Conservation (phyloP, 2,797 vertebrate species). For the Pseudochirops corinnae region DNA sequence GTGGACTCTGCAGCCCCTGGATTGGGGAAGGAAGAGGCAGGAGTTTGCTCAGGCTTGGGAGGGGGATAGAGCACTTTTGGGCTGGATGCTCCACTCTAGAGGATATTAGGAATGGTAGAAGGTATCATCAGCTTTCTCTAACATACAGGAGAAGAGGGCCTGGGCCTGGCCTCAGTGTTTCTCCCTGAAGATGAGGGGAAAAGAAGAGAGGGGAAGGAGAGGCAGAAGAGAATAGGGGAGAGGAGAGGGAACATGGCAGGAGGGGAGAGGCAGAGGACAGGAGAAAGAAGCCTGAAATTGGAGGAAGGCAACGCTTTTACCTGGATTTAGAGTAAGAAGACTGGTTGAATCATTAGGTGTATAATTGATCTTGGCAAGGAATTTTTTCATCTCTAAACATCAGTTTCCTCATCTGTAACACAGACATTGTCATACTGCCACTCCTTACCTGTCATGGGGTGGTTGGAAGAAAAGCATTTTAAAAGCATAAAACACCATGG, state of each 20-base stretch:
- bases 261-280: not conserved
- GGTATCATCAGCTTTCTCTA: not conserved
- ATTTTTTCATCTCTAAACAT: not conserved
- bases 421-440: not conserved
- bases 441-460: not conserved
- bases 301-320: not conserved
- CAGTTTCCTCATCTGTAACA: not conserved
- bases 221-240: not conserved
- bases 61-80: not conserved
- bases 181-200: not conserved
- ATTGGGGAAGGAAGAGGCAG: not conserved
- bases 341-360: not conserved
- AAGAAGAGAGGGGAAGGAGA: not conserved
- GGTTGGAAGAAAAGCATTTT: not conserved
- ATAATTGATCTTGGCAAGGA: not conserved
- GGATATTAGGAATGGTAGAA: not conserved
- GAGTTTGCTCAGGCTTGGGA: not conserved
- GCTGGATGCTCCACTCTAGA: not conserved
- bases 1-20: not conserved
- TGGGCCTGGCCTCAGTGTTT: not conserved
- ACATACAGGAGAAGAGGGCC: not conserved
- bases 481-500: not conserved
- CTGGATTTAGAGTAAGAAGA: not conserved
- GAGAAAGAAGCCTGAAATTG: not conserved
- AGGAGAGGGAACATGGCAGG: too few relatives aligned